These are phyloP conservation scores for Neogale vison DNA, from an alignment of 2,113 vertebrate species.

Conservation along the genomic window DNA sequence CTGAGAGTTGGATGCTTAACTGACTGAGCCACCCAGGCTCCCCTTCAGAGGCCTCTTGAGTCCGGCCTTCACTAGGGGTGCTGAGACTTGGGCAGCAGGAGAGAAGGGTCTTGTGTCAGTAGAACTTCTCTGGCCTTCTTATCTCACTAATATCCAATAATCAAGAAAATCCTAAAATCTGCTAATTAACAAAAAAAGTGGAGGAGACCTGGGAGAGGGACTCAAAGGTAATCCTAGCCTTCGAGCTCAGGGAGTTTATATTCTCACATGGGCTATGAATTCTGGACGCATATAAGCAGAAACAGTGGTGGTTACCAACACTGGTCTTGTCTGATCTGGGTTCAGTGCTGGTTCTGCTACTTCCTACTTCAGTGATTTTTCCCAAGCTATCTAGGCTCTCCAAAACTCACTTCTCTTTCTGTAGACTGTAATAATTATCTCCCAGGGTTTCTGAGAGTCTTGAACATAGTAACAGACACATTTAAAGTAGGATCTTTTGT, in stretches of 20 bases:
- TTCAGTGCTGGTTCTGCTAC: neutral
- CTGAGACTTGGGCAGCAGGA: neutral
- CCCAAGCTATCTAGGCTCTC: neutral
- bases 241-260: neutral
- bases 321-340: neutral
- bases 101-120: neutral
- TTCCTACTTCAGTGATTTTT: neutral
- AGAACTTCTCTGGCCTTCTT: neutral
- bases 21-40: neutral
- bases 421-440: neutral
- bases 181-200: neutral
- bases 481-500: neutral
- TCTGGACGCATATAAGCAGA: neutral
- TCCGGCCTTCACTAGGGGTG: neutral
- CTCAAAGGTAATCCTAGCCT: neutral
- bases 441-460: neutral
- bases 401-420: neutral
- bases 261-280: neutral
- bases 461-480: neutral
- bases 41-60: neutral
- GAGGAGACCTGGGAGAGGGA: neutral
- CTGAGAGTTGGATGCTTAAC: neutral
- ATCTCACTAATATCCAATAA: neutral
- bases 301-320: neutral
- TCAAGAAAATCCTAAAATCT: neutral